Base-by-base conservation (phyloP, 2,797 vertebrate genomes). In the Philypnodon macrostomus region DNA sequence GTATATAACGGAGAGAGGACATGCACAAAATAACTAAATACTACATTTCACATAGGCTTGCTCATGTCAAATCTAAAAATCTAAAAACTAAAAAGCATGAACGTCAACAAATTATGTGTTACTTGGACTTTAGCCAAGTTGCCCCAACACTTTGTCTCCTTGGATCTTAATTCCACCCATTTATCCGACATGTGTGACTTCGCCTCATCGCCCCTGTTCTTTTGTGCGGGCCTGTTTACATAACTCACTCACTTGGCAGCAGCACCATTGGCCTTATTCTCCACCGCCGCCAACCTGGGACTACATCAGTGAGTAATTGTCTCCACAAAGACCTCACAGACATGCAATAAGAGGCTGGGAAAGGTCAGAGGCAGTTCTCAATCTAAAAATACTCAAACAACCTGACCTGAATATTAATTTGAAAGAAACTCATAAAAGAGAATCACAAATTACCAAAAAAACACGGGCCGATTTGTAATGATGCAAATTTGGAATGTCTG, bases 231-330 rank as follows among this genome's bases (percentile, higher is more conserved):
- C 15, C 63, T 60, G 63, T 77, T 81, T 71, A 71, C 42, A 33
- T 71, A 78, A 76, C 44, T 58, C 46, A 33, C 61, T 67, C 15
- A 36, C 39, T 68, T 81, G 73, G 69, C 76, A 70, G 58, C 49
- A 24, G 41, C 27, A 68, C 37, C 46, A 19, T 6, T 57, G 67
- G 53, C 52, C 61, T 70, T 63, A 58, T 66, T 73, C 58, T 73
- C 53, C 55, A 45, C 58, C 68, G 47, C 58, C 68, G 51, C 68
- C 63, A 63, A 61, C 49, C 36, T 64, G 67, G 68, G 63, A 74
- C 44, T 53, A 37, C 72, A 75, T 82, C 69, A 67, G 49, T 74
- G 60, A 77, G 26, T 77, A 73, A 78, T 60, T 61, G 60, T 78
- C 57, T 79, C 50, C 52, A 45, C 47, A 72, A 64, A 53, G 24